Evolutionary conservation across 1,140 invertebrate species (phyloP).

Genomic region (Mycetomoellerius zeteki): DNA sequence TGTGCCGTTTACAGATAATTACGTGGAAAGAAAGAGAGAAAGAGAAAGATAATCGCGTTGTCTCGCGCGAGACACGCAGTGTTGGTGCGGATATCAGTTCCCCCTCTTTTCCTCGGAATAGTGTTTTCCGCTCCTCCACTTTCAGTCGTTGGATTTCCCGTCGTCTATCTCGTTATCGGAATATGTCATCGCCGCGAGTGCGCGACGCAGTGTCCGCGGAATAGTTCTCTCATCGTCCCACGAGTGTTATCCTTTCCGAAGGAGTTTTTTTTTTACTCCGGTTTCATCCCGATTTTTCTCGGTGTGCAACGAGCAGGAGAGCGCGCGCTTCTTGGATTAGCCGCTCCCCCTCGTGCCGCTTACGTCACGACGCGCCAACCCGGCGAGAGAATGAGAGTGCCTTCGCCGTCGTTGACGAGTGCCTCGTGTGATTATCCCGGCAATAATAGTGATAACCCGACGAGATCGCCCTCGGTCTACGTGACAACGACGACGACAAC

Average conservation of each 20-base stretch:
- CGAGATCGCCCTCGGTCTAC: slow-evolving; percentile 76
- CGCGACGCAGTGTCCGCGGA: slow-evolving; percentile 9
- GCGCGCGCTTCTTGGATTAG: slow-evolving; percentile 83
- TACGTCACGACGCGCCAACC: slow-evolving; percentile 28
- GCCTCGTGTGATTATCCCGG: slow-evolving; percentile 41
- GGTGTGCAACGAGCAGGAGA: slow-evolving; percentile 70
- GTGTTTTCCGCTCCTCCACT: not conserved
- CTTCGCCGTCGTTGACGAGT: slow-evolving; percentile 60
- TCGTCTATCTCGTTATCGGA: not conserved
- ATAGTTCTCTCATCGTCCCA: not conserved
- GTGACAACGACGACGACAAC: slow-evolving; percentile 29
- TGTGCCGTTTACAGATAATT: slow-evolving; percentile 3
- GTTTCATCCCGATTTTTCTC: not conserved
- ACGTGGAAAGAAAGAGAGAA: not conserved
- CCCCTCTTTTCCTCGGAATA: not conserved
- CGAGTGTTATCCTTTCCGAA: not conserved
- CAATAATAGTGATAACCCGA: slow-evolving; percentile 53
- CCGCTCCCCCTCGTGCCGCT: slow-evolving; percentile 75
- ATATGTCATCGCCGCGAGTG: slow-evolving; percentile 8
- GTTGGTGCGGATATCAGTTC: slow-evolving; percentile 5
- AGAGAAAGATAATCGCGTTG: slow-evolving; percentile 27
- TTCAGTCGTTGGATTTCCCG: slow-evolving; percentile 14
- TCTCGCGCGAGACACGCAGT: slow-evolving; percentile 29
- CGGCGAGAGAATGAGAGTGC: slow-evolving; percentile 75
- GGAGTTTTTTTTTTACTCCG: too few species aligned